A percentile compares a stretch with the other conserved stretches of the same genome.
These are phyloP conservation scores for Ceratina calcarata DNA, from an alignment of 1,140 invertebrate species.

Conservation along the genomic window DNA sequence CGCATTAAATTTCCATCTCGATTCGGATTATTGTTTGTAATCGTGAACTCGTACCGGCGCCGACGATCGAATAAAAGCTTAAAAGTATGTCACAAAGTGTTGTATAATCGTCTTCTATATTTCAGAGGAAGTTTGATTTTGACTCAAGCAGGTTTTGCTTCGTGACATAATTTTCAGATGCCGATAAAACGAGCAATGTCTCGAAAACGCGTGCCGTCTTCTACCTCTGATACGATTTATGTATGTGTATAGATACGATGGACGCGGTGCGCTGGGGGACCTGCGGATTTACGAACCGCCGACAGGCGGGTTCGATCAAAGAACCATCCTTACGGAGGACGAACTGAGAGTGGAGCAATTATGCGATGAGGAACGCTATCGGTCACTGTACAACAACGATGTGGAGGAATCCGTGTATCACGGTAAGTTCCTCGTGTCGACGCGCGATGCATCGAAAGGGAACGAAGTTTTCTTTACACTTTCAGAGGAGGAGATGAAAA, in stretches of 20 bases:
- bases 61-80: no score
- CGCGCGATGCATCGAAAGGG: not conserved
- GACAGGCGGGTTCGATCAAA: constrained; percentile 85
- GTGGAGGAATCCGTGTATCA: constrained; percentile 92
- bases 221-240: constrained; percentile 68
- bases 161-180: constrained; percentile 73
- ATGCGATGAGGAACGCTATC: constrained; percentile 94
- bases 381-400: constrained; percentile 92
- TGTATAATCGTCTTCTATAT: constrained; percentile 56
- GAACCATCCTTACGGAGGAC: constrained; percentile 86
- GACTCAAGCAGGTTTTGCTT: constrained; percentile 48
- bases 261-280: constrained; percentile 92
- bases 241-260: constrained; percentile 93
- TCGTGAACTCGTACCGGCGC: no score
- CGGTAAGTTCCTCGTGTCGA: constrained; percentile 80
- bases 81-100: constrained; percentile 1
- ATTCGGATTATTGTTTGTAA: no score
- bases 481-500: constrained; percentile 94
- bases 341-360: constrained; percentile 92
- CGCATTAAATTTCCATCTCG: no score
- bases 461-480: constrained; percentile 13
- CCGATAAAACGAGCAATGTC: constrained; percentile 54
- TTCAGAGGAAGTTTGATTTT: constrained; percentile 63
- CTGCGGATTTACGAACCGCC: constrained; percentile 87
- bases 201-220: constrained; percentile 48